Conservation (phyloP, 2,797 vertebrate species). For the Alauda arvensis region DNA sequence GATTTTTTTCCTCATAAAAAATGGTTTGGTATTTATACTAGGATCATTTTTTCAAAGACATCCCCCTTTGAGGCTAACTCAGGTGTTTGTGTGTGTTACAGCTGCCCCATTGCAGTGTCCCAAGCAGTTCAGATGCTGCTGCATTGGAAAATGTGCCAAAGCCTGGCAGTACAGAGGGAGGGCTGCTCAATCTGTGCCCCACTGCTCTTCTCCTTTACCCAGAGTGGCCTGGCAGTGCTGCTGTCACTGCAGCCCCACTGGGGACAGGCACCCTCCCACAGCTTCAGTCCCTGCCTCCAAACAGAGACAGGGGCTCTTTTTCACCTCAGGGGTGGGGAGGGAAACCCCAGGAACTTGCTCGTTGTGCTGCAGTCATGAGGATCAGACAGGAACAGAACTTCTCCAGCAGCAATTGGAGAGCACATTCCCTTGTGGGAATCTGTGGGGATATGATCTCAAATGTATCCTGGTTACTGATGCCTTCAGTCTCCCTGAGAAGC, state of each 20-base stretch:
- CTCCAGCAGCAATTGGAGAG: neutral
- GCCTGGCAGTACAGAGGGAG: neutral
- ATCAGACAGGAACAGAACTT: neutral
- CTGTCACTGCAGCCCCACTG: neutral
- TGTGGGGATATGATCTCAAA: neutral
- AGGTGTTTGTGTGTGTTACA: neutral
- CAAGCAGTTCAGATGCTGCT: neutral
- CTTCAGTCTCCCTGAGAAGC: neutral
- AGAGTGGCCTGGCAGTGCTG: neutral
- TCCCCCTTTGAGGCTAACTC: neutral
- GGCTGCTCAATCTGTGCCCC: neutral
- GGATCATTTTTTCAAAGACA: neutral
- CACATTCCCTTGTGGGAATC: neutral
- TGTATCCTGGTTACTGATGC: neutral
- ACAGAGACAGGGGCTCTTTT: neutral
- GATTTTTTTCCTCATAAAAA: neutral
- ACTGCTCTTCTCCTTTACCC: neutral
- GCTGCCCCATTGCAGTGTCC: neutral
- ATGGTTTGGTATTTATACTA: neutral
- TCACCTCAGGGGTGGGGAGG: neutral
- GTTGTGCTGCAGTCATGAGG: neutral
- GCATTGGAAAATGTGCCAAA: neutral
- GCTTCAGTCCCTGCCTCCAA: neutral
- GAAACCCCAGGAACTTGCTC: neutral
- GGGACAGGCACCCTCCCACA: neutral